A percentile compares a stretch with the other conserved stretches of the same genome.
These are phyloP conservation scores for Elaphurus davidianus DNA, from an alignment of 2,113 vertebrate species.

Conservation along the genomic window DNA sequence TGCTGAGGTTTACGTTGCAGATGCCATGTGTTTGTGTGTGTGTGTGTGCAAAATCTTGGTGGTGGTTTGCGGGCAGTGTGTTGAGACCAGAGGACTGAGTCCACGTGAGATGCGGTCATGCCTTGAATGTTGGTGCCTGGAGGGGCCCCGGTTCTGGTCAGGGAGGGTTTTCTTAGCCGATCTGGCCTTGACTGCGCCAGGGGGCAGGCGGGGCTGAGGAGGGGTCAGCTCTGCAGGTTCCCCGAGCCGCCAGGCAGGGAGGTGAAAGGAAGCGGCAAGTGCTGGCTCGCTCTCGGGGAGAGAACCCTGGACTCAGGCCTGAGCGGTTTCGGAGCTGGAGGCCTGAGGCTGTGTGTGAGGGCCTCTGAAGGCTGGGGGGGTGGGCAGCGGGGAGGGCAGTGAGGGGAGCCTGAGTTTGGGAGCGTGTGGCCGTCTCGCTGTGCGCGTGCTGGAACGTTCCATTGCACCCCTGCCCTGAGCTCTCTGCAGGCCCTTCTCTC, in stretches of 20 bases:
- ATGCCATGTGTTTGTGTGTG: not conserved
- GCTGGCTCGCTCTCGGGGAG: not conserved
- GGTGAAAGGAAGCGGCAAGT: not conserved
- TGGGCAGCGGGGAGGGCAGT: not conserved
- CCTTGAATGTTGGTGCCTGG: not conserved
- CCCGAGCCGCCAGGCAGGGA: not conserved
- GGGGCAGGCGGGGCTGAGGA: not conserved
- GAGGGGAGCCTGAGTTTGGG: not conserved
- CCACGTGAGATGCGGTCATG: accelerated
- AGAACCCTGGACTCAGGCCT: not conserved
- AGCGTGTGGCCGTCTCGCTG: not conserved
- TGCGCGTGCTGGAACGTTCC: not conserved
- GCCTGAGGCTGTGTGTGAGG: not conserved
- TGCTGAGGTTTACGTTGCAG: not conserved
- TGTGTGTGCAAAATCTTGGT: not conserved
- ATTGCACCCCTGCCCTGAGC: not conserved
- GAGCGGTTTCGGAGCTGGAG: not conserved
- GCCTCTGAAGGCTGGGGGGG: not conserved
- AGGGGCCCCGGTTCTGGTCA: not conserved
- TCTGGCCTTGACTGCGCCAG: not conserved
- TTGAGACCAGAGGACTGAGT: not conserved
- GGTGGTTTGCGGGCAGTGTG: not conserved
- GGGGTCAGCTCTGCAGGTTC: not conserved
- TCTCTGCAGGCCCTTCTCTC: not conserved
- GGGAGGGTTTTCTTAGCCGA: not conserved